phyloP scores from a whole-genome alignment of 2,888 invertebrate genomes.

The Catocala sponsa region DNA sequence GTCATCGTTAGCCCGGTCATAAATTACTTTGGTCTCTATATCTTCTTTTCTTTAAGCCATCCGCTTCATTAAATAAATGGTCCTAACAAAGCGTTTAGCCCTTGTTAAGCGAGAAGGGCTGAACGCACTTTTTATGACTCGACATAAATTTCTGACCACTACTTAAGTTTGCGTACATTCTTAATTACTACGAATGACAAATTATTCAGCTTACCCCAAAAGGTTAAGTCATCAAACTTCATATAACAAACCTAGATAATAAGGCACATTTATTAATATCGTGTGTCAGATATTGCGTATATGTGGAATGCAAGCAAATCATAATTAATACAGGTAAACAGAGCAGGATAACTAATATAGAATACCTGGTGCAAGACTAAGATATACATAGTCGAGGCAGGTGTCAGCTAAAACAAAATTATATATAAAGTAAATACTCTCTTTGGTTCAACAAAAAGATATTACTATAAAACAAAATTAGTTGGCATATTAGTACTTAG shows the following conservation, averaged over 20 bases:
- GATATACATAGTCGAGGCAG: slow-evolving; percentile 31
- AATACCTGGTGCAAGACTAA: slow-evolving; percentile 31
- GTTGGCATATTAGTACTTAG: no score
- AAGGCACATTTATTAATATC: slow-evolving; percentile 11
- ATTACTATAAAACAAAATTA: slow-evolving; percentile 24
- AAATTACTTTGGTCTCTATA: no score
- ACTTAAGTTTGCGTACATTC: no score
- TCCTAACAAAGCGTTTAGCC: no score
- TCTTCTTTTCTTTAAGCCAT: no score
- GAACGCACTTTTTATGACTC: no score
- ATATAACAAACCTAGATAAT: background rate
- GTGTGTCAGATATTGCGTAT: background rate
- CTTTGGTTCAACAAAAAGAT: slow-evolving; percentile 44
- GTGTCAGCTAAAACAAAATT: background rate
- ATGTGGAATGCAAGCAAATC: background rate
- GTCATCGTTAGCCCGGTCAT: no score
- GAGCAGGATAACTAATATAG: background rate
- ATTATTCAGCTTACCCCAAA: background rate
- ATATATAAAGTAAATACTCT: slow-evolving; percentile 31
- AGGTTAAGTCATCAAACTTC: background rate
- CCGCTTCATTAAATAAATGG: no score
- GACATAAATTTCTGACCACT: no score
- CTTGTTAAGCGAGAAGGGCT: no score
- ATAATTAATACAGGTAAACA: no score
- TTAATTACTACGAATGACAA: no score